phyloP scores from a whole-genome alignment of 2,797 vertebrate genomes.

The Staurois parvus region DNA sequence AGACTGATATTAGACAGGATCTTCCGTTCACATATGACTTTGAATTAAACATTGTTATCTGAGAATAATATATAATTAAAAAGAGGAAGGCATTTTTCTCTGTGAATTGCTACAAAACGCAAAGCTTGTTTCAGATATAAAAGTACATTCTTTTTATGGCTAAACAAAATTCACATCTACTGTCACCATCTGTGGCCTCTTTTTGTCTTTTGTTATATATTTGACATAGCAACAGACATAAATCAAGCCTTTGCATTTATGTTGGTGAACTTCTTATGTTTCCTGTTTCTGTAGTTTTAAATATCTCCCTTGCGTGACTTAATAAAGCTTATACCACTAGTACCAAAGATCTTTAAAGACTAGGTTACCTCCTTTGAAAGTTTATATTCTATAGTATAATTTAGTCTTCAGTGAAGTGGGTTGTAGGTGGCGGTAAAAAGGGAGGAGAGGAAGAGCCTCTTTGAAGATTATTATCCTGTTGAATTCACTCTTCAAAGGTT shows the following conservation, averaged over 20 bases:
- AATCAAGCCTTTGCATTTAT: slow-evolving; percentile 42
- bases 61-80: no score
- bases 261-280: slow-evolving; percentile 51
- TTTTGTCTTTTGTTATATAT: slow-evolving; percentile 33
- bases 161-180: neutral
- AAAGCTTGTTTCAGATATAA: neutral
- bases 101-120: neutral
- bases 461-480: slow-evolving; percentile 64
- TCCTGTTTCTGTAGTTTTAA: slow-evolving; percentile 54
- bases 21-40: neutral
- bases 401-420: slow-evolving; percentile 60
- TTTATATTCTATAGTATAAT: slow-evolving; percentile 62
- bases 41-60: neutral
- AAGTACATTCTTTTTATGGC: slow-evolving; percentile 7
- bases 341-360: slow-evolving; percentile 57
- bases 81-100: neutral
- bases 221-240: slow-evolving; percentile 40
- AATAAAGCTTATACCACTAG: slow-evolving; percentile 60
- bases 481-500: slow-evolving; percentile 62
- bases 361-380: slow-evolving; percentile 58
- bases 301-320: slow-evolving; percentile 60
- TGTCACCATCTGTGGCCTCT: neutral
- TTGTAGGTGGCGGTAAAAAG: slow-evolving; percentile 61
- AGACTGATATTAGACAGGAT: neutral
- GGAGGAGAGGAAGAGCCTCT: slow-evolving; percentile 58